Percentiles rank a stretch among this genome's conserved stretches.
Conservation (phyloP, 53 echinoderm and acorn worm species). For the Antedon mediterranea region DNA sequence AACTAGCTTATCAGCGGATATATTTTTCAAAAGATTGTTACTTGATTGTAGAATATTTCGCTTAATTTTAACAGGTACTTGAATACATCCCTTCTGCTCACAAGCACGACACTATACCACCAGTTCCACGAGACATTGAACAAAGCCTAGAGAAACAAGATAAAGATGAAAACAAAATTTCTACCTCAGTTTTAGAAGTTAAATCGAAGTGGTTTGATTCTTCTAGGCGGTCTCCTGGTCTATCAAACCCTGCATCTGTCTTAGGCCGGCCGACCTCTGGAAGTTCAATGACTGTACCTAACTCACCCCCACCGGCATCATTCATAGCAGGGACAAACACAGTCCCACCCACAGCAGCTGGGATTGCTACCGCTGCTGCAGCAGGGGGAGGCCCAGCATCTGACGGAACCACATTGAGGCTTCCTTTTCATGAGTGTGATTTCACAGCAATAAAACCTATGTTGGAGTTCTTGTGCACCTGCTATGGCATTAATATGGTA, state of each 20-base stretch:
- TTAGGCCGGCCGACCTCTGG: conserved; percentile 13
- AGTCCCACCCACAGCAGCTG: conserved; percentile 55
- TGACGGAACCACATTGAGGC: conserved; percentile 44
- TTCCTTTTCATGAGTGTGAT: conserved; percentile 58
- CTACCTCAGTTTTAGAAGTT: background rate
- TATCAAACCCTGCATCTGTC: conserved; percentile 23
- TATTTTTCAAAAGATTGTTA: too few relatives aligned
- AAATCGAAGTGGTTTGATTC: background rate
- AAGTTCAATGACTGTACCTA: conserved; percentile 7
- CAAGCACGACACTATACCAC: conserved; percentile 47
- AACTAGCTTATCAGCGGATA: too few relatives aligned
- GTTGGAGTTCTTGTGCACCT: conserved; percentile 64
- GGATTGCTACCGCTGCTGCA: conserved; percentile 63
- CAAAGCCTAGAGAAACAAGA: background rate
- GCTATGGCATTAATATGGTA: conserved; percentile 77
- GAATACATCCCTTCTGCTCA: conserved; percentile 73
- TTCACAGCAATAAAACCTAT: conserved; percentile 54
- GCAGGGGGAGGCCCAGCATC: conserved; percentile 89
- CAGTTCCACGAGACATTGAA: conserved; percentile 1
- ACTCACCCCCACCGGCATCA: conserved; percentile 40
- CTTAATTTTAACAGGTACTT: conserved; percentile 32
- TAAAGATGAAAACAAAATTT: background rate
- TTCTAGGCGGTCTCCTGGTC: conserved; percentile 33
- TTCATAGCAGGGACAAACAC: conserved; percentile 57
- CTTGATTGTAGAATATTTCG: too few relatives aligned